These are phyloP conservation scores for Melanaphis sacchari DNA, from an alignment of 1,140 invertebrate genomes.

Conservation along the genomic window DNA sequence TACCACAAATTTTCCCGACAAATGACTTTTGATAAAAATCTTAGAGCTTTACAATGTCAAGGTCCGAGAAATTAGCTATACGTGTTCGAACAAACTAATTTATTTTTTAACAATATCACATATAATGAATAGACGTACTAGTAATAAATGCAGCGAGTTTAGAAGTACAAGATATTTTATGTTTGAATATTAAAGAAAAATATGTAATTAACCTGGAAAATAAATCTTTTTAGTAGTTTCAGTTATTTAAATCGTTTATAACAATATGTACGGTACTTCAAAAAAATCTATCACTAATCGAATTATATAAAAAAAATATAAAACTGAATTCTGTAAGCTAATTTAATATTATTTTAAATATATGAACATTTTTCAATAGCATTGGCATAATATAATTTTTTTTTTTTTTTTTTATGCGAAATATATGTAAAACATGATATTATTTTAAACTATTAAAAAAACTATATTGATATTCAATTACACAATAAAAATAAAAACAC, in stretches of 20 bases:
- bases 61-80: constrained; percentile 9
- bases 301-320: background rate
- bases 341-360: background rate
- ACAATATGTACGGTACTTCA: background rate
- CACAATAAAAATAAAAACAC: background rate
- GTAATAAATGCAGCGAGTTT: background rate
- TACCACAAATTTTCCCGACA: background rate
- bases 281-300: background rate
- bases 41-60: background rate
- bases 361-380: background rate
- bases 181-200: background rate
- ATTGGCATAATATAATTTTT: too few relatives aligned
- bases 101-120: background rate
- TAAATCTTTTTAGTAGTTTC: background rate
- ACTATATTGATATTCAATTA: background rate
- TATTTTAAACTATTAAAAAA: background rate
- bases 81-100: background rate
- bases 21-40: background rate
- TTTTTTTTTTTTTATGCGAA: background rate
- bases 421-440: background rate
- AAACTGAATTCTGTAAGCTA: background rate
- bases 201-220: background rate
- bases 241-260: background rate
- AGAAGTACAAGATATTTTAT: background rate
- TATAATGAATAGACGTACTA: background rate